These are phyloP conservation scores for Axinella damicornis DNA, from an alignment of 37 sponge, comb jelly and placozoan species.

Conservation along the genomic window DNA sequence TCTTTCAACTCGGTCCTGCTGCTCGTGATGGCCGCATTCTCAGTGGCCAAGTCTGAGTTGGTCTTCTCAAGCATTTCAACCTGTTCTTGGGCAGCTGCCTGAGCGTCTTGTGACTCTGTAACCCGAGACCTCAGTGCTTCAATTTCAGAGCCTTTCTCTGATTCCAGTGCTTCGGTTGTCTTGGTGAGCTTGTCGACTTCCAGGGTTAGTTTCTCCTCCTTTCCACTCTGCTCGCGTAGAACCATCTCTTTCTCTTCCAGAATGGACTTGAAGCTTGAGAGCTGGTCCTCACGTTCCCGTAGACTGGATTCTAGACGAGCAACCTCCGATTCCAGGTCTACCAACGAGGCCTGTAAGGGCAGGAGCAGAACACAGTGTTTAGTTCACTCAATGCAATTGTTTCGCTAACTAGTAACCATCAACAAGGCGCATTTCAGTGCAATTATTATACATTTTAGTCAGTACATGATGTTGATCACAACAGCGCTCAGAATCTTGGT, in stretches of 20 bases:
- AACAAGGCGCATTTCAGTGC: no score
- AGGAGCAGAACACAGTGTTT: no score
- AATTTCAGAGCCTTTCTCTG: background rate
- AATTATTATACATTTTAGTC: no score
- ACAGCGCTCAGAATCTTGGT: no score
- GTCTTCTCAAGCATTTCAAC: background rate
- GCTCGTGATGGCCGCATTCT: background rate
- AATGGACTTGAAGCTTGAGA: constrained; percentile 43
- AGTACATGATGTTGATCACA: no score
- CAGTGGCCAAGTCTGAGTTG: background rate
- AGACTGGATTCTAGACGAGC: constrained; percentile 9
- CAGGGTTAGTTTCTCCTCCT: background rate
- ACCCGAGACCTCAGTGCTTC: background rate
- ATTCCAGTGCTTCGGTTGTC: background rate
- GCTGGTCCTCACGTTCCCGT: constrained; percentile 35
- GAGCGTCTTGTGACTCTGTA: background rate
- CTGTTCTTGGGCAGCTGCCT: background rate
- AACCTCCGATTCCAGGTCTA: constrained; percentile 56
- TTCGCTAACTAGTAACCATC: no score
- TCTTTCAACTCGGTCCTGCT: background rate
- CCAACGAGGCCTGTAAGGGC: constrained; percentile 48
- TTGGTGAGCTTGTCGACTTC: background rate
- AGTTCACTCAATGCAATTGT: no score
- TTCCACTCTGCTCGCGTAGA: background rate
- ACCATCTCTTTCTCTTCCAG: constrained; percentile 28